phyloP scores from a whole-genome alignment of 2,113 vertebrate genomes.

The Bungarus multicinctus region DNA sequence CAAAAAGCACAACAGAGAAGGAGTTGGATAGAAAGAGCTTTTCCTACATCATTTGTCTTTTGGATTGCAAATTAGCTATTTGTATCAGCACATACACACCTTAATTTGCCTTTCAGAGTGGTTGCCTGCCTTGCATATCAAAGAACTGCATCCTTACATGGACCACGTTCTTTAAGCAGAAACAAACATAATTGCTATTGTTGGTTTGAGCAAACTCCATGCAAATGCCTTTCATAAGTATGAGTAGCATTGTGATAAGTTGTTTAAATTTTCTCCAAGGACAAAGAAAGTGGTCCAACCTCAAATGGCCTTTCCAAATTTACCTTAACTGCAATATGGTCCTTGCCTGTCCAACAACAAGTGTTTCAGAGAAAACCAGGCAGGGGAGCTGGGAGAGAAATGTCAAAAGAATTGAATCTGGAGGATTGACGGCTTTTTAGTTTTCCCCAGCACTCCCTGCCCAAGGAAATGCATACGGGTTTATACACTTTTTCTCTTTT shows the following conservation, averaged over 20 bases:
- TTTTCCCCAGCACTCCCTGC: neutral
- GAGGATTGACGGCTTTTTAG: neutral
- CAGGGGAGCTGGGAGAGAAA: neutral
- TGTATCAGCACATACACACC: constrained; percentile 29
- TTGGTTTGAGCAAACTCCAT: neutral
- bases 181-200: neutral
- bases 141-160: neutral
- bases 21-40: neutral
- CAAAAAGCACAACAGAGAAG: constrained; percentile 35
- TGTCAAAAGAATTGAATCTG: neutral
- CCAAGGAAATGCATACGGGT: neutral
- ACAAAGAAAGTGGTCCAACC: neutral
- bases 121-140: neutral
- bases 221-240: neutral
- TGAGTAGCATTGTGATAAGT: neutral
- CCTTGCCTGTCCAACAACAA: neutral
- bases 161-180: constrained; percentile 2
- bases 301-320: neutral
- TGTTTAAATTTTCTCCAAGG: neutral
- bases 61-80: constrained; percentile 54
- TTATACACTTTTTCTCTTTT: neutral
- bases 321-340: neutral
- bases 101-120: neutral
- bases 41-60: constrained; percentile 53
- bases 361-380: neutral